Evolutionary conservation across 2,888 invertebrate genomes (phyloP), one percentile per base, ranked within the genome.

Genomic region (Ypsolopha scabrella): DNA sequence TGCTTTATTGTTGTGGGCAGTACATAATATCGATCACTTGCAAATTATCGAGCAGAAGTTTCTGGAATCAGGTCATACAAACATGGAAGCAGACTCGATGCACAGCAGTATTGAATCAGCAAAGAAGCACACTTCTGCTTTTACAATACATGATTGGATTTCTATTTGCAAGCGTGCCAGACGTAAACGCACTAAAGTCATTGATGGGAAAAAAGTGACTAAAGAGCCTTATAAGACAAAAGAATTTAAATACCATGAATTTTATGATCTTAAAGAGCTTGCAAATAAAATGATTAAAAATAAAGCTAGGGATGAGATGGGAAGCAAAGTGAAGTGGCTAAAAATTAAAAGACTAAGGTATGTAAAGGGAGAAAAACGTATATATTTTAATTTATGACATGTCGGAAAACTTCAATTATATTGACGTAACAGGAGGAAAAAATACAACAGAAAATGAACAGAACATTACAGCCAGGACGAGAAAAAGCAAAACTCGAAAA

Each of bases 51-150:
- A 48, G 39, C 52, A 52, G 24, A 52, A 52, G 8, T 52, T 52
- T 50, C 45, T 52, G 7, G 52, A 52, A 37, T 52, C 52, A 2
- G 52, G 50, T 14, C 52, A 52, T 50, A 37, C 39, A 10, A 45
- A 50, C 50, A 52, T 52, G 52, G 52, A 52, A 50, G 52, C 41
- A 10, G 52, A 52, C 13, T 46, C 45, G 6, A 52, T 52, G 52
- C 50, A 52, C 24, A 52, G 52, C 41, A 48, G 48, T 9, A 52
- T 52, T 14, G 52, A 52, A 39, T 41, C 7, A 50, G 50, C 52
- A 0, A 48, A 52, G 33, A 52, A 45, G 24, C 33, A 50, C 41
- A 13, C 41, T 7, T 13, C 11, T 33, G n/a, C 41, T 13, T 50
- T n/a, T 24, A 41, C n/a, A 8, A 50, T 50, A 35, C 10, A 39